A percentile compares a stretch with the other conserved stretches of the same genome.
phyloP scores from a whole-genome alignment of 2,888 invertebrate genomes.

The Therioaphis trifolii region DNA sequence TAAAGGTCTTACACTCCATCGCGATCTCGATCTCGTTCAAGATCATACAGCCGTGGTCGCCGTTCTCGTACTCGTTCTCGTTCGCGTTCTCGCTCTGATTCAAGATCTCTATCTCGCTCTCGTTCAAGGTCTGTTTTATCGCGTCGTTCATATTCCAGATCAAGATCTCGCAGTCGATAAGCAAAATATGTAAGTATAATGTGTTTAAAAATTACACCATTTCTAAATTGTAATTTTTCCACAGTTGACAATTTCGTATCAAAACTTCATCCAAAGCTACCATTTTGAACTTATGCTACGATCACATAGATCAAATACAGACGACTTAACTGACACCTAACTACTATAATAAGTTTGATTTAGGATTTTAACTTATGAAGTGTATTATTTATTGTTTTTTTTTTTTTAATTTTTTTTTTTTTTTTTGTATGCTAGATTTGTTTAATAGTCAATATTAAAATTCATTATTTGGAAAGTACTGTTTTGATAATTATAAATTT shows the following conservation, averaged over 20 bases:
- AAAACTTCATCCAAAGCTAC: constrained; percentile 38
- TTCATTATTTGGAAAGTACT: constrained; percentile 4
- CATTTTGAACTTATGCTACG: constrained; percentile 28
- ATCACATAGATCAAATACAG: constrained; percentile 55
- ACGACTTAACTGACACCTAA: constrained; percentile 48
- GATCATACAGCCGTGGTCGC: constrained; percentile 68
- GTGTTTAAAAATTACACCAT: not conserved
- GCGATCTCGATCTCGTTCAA: constrained; percentile 69
- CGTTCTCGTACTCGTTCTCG: constrained; percentile 69
- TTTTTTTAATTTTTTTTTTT: constrained; percentile 29
- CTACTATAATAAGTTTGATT: constrained; percentile 50
- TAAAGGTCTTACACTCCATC: constrained; percentile 64
- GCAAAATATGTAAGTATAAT: not conserved
- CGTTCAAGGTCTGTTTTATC: constrained; percentile 72
- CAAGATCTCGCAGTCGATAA: constrained; percentile 68
- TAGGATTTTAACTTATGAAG: constrained; percentile 21
- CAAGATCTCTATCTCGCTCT: constrained; percentile 69
- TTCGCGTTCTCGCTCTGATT: constrained; percentile 70
- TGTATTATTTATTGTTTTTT: too few relatives aligned
- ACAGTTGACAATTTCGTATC: constrained; percentile 33
- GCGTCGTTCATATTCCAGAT: constrained; percentile 69
- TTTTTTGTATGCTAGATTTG: constrained; percentile 36
- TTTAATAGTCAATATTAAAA: constrained; percentile 36
- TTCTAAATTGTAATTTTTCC: not conserved
- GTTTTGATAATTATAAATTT: not conserved